Conservation (phyloP, 2,888 invertebrate species). For the Tridacna crocea region DNA sequence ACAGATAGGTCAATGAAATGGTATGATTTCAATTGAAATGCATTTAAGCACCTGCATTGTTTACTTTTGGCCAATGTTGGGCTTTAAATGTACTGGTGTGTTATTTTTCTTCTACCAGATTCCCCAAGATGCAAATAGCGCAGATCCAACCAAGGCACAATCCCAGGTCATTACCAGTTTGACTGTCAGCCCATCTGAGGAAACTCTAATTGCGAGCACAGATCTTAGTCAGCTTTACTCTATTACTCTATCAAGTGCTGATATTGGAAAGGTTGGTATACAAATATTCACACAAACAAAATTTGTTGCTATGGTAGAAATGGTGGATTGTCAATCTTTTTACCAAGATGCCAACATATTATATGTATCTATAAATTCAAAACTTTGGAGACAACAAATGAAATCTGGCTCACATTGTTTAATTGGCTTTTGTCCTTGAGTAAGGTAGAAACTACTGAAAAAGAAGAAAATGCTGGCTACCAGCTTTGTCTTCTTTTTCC, state of each 20-base stretch:
- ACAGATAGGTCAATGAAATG: too few relatives aligned
- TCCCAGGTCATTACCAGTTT: slow-evolving; percentile 82
- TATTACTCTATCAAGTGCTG: slow-evolving; percentile 84
- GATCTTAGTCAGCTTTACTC: slow-evolving; percentile 85
- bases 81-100: too few relatives aligned
- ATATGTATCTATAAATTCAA: background rate
- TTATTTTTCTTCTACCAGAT: slow-evolving; percentile 68
- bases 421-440: too few relatives aligned
- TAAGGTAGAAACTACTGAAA: background rate
- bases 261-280: slow-evolving; percentile 82
- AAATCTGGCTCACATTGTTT: background rate
- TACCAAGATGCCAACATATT: background rate
- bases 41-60: too few relatives aligned
- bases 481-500: background rate
- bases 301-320: too few relatives aligned
- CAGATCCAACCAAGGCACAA: slow-evolving; percentile 80
- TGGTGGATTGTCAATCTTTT: background rate
- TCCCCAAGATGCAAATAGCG: slow-evolving; percentile 82
- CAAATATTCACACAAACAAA: too few relatives aligned
- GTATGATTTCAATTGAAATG: too few relatives aligned
- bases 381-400: background rate
- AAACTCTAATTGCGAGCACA: slow-evolving; percentile 85
- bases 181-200: slow-evolving; percentile 85
- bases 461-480: background rate
- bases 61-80: too few relatives aligned